Evolutionary conservation across 2,797 vertebrate species (phyloP), one percentile per base, ranked within the genome.

Genomic region (Siniperca undulata): DNA sequence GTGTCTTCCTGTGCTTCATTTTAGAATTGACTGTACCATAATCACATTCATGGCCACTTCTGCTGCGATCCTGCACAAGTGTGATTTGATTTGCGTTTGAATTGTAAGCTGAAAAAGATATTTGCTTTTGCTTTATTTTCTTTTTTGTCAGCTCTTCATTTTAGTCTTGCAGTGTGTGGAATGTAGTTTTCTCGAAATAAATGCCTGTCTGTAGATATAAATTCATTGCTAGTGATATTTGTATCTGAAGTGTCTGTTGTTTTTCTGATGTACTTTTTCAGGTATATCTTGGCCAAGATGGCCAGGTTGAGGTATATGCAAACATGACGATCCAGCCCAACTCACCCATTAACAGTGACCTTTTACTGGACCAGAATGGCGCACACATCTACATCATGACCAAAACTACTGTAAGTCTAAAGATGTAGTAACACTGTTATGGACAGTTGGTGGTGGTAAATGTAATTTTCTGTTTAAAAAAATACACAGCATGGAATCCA

Each of bases 341-440:
- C 70, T 96, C 96, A 2, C 85, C 96, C 0, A 97, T 99, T 74
- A 97, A 91, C 80, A 94, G 96, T 70, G 97, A 99, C 86, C 95
- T 99, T 36, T 86, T 96, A 14, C 95, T 99, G 66, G 97, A 99
- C 92, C 94, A 95, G 83, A 81, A 73, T 2, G 96, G 97, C 48
- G 95, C 95, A 71, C 94, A 99, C 81, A 94, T 99, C 62, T 99
- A 97, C 77, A 95, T 98, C 91, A 97, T 98, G 97, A 98, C 98
- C 62, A 96, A 96, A 88, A 95, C 94, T 69, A 95, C 89, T 83
- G 98, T 99, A 93, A 93, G 96, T 93, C 17, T 27, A 3, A 11
- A 24, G 22, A 46, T 5, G 3, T 16, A 24, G 0, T 53, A 30
- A 27, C 1, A 34, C 6, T 42, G 4, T 58, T 74, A 27, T 40